These are phyloP conservation scores for Malurus alboscapulatus DNA, from an alignment of 2,113 vertebrate genomes.

Conservation along the genomic window DNA sequence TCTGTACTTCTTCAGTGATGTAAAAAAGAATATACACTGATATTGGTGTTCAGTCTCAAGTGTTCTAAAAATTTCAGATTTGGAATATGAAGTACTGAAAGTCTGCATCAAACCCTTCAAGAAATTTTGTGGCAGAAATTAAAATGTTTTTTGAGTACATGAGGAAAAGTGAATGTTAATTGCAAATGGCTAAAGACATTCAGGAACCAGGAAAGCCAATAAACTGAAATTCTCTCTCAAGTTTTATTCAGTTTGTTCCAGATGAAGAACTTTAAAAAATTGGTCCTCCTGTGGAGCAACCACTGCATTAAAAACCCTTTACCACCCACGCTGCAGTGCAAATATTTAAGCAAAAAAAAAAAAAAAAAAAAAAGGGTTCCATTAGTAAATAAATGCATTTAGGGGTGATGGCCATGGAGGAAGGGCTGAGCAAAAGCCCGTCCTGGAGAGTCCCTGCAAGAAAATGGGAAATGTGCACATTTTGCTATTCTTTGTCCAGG, in stretches of 20 bases:
- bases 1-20: neutral
- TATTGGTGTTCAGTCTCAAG: neutral
- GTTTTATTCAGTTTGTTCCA: neutral
- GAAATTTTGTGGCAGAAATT: neutral
- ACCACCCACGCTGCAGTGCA: neutral
- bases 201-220: neutral
- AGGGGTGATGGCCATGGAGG: too few relatives aligned
- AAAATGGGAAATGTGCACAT: too few relatives aligned
- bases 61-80: neutral
- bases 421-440: too few relatives aligned
- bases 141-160: neutral
- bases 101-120: neutral
- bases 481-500: too few relatives aligned
- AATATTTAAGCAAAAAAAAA: neutral
- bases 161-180: neutral
- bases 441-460: too few relatives aligned
- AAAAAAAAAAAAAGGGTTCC: neutral
- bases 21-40: neutral
- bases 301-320: neutral
- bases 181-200: neutral
- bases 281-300: neutral
- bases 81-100: neutral
- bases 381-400: too few relatives aligned
- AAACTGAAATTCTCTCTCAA: neutral
- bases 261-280: neutral